phyloP scores from a whole-genome alignment of 1,140 invertebrate genomes.

The Drosophila prosaltans region DNA sequence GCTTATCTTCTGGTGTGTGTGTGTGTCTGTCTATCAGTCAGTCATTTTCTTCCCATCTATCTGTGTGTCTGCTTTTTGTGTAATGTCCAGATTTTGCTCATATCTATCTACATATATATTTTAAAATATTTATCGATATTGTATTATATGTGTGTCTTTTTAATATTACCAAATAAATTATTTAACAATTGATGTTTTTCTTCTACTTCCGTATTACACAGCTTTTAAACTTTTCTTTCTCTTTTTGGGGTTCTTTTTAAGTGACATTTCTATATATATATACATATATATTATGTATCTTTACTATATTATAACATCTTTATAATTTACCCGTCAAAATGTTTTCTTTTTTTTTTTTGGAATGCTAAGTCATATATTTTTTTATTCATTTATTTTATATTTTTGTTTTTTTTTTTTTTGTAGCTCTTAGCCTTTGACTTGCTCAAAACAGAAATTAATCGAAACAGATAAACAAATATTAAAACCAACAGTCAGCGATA shows the following conservation, averaged over 20 bases:
- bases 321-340: constrained; percentile 65
- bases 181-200: constrained; percentile 75
- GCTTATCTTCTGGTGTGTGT: constrained; percentile 12
- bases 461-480: constrained; percentile 10
- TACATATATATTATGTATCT: constrained; percentile 15
- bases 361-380: constrained; percentile 52
- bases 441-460: constrained; percentile 50
- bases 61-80: constrained; percentile 53
- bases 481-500: constrained; percentile 39
- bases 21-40: constrained; percentile 33
- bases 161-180: constrained; percentile 59
- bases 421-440: constrained; percentile 67
- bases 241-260: constrained; percentile 33
- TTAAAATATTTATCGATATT: constrained; percentile 49
- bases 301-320: constrained; percentile 25
- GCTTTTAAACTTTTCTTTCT: constrained; percentile 5
- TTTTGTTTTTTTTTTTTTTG: constrained; percentile 47
- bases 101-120: constrained; percentile 35
- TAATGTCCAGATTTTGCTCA: constrained; percentile 43
- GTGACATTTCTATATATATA: constrained; percentile 33
- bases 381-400: constrained; percentile 45
- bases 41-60: constrained; percentile 42
- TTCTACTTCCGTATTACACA: constrained; percentile 45
- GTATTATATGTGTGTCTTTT: constrained; percentile 58
- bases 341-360: constrained; percentile 35